Base-by-base conservation (phyloP, 2,113 vertebrate species). In the Odobenus rosmarus region DNA sequence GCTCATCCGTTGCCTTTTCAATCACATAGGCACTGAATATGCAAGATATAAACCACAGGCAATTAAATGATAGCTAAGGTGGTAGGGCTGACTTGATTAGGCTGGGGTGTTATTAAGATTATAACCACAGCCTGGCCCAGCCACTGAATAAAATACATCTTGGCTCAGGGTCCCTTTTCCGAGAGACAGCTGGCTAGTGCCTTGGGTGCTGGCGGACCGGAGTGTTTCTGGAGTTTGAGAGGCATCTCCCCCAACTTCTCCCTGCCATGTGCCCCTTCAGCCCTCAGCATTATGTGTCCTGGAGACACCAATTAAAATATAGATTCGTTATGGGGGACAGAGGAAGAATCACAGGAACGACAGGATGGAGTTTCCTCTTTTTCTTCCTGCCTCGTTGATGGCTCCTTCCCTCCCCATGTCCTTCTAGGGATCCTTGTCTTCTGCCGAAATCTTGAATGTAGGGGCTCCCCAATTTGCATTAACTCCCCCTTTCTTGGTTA, bases 21-120 rank as follows among this genome's bases (percentile, higher is more conserved):
- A 97, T 97, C 90, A 95, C 72, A 84, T 84, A 95, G 77, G 72
- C 97, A 96, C 98, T 98, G 98, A 98, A 98, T 98, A 98, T 98
- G 96, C 79, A 96, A 98, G 95, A 97, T 97, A 98, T 83, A 98
- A 98, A 98, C 97, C 97, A 96, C 71, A 98, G 97, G 88, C 98
- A 98, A 97, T 98, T 98, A 98, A 98, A 97, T 95, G 97, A 97
- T 97, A 97, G 88, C 97, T 93, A 82, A 98, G 97, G 95, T 98
- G 64, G 93, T 79, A 94, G 93, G 97, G 93, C 97, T 96, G 97
- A 89, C 94, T 97, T 98, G 98, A 98, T 98, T 98, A 98, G 98
- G 96, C 90, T 88, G 87, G n/a, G 95, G 53, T 96, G 80, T 96
- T 97, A 92, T 96, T 97, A 97, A 97, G 97, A 97, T 98, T 96